phyloP scores from a whole-genome alignment of 2,113 vertebrate genomes.

The Chinchilla lanigera region DNA sequence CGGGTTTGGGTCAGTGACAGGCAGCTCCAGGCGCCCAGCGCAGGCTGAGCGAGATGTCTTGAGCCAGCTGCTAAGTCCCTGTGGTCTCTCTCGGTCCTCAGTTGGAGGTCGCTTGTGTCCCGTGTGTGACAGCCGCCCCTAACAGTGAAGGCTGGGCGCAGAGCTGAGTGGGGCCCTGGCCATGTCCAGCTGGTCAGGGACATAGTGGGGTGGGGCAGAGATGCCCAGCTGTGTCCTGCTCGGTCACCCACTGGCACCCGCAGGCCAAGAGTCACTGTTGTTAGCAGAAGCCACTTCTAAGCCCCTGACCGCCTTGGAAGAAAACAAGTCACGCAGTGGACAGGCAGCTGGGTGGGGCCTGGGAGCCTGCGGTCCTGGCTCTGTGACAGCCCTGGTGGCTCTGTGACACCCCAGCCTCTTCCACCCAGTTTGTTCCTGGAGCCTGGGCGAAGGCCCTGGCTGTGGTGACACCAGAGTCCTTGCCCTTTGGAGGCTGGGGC shows the following conservation, averaged over 20 bases:
- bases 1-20: neutral
- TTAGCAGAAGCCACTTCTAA: neutral
- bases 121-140: neutral
- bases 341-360: too few relatives aligned
- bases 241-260: neutral
- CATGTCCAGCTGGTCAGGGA: neutral
- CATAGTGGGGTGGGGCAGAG: neutral
- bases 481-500: neutral
- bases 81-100: neutral
- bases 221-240: neutral
- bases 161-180: neutral
- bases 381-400: neutral
- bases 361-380: too few relatives aligned
- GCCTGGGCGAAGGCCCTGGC: too few relatives aligned
- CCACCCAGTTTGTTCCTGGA: neutral
- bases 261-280: neutral
- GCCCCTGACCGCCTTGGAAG: too few relatives aligned
- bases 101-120: neutral
- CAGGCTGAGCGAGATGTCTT: neutral
- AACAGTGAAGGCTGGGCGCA: neutral
- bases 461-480: neutral
- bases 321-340: too few relatives aligned
- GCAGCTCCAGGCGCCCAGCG: neutral
- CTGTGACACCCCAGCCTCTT: too few relatives aligned
- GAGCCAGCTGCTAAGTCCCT: neutral